Conservation (phyloP, 1,140 invertebrate species). For the Kradibia gibbosae region DNA sequence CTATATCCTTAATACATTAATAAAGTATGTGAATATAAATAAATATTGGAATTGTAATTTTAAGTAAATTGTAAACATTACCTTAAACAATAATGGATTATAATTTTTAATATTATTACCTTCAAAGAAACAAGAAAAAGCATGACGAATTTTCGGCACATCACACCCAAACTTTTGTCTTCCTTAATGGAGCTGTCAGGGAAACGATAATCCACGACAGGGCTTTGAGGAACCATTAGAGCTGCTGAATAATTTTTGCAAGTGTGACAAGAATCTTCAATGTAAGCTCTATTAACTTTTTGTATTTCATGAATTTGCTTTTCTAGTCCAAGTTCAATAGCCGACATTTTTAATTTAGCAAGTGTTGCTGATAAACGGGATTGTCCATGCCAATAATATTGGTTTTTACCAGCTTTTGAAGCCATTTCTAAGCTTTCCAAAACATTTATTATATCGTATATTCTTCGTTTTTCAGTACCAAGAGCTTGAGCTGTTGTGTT, state of each 20-base stretch:
- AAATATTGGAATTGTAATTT: too few species aligned
- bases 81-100: too few species aligned
- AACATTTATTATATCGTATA: slow-evolving; percentile 86
- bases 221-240: slow-evolving; percentile 52
- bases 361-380: slow-evolving; percentile 52
- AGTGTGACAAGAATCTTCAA: slow-evolving; percentile 48
- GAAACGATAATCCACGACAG: slow-evolving; percentile 49
- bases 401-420: slow-evolving; percentile 76
- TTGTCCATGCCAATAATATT: slow-evolving; percentile 76
- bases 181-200: slow-evolving; percentile 54
- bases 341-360: slow-evolving; percentile 54
- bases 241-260: slow-evolving; percentile 35
- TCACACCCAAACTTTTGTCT: slow-evolving; percentile 79
- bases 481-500: slow-evolving; percentile 73
- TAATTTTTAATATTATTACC: slow-evolving; percentile 71
- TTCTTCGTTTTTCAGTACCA: slow-evolving; percentile 78
- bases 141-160: slow-evolving; percentile 84
- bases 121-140: slow-evolving; percentile 79
- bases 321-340: slow-evolving; percentile 55
- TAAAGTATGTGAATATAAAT: too few species aligned
- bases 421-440: slow-evolving; percentile 82
- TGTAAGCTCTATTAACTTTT: slow-evolving; percentile 55
- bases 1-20: too few species aligned
- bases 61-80: too few species aligned
- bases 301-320: slow-evolving; percentile 59